Evolutionary conservation across 2,797 vertebrate genomes (phyloP).

Genomic region (Australoheros facetus): DNA sequence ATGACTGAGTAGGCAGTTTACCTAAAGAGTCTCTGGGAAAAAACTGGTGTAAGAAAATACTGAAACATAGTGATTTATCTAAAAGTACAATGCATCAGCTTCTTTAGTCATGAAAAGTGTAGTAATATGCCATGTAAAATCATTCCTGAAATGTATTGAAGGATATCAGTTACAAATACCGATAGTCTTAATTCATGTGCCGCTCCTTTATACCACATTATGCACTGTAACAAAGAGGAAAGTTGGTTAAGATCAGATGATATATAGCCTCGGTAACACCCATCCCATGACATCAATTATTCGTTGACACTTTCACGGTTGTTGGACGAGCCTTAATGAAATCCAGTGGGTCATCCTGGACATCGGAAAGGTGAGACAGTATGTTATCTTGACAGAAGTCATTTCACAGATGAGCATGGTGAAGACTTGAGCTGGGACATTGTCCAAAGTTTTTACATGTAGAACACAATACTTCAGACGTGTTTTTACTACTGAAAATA

Average conservation of each 20-base stretch:
- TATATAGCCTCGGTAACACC: conserved; percentile 58
- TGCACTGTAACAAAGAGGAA: conserved; percentile 32
- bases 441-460: neutral
- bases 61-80: neutral
- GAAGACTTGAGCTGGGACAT: neutral
- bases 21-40: conserved; percentile 29
- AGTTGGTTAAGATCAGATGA: conserved; percentile 55
- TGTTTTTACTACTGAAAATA: neutral
- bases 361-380: conserved; percentile 70
- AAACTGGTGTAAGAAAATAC: conserved; percentile 4
- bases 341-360: conserved; percentile 75
- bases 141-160: neutral
- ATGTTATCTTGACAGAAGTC: conserved; percentile 63
- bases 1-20: conserved; percentile 50
- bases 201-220: conserved; percentile 41
- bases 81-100: neutral
- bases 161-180: neutral
- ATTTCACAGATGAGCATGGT: neutral
- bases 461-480: neutral
- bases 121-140: conserved; percentile 7
- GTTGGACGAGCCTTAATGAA: conserved; percentile 72
- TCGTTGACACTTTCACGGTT: conserved; percentile 74
- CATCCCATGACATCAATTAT: conserved; percentile 70
- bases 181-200: conserved; percentile 15
- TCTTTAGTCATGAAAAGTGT: conserved; percentile 13